Conservation (phyloP, 2,797 vertebrate species). For the Sternotherus odoratus region DNA sequence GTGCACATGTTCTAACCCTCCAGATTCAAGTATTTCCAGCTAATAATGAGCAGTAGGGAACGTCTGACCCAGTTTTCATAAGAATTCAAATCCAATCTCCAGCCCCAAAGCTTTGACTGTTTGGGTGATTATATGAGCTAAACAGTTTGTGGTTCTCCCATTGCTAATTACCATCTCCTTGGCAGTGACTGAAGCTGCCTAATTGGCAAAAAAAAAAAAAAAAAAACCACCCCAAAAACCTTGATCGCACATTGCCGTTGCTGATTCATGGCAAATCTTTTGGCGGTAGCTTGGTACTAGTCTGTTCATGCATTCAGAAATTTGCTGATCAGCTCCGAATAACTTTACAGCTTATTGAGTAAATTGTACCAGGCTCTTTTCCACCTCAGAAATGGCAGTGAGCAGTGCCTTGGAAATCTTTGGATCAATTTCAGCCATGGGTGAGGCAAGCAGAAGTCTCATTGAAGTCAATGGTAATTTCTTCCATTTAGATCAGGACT, state of each 20-base stretch:
- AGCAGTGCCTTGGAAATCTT: constrained; percentile 8
- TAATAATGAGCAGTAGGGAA: constrained; percentile 35
- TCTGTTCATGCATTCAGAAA: constrained; percentile 69
- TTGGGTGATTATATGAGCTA: constrained; percentile 4
- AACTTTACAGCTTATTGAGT: constrained; percentile 58
- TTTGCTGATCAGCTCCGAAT: constrained; percentile 64
- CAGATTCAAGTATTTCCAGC: neutral
- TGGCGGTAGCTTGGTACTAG: constrained; percentile 65
- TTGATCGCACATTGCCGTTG: neutral
- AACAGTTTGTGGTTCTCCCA: constrained; percentile 58
- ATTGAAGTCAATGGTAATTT: neutral
- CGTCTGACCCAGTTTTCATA: neutral
- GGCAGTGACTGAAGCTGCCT: constrained; percentile 41
- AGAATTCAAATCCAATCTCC: neutral
- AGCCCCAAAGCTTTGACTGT: constrained; percentile 56
- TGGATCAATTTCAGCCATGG: neutral
- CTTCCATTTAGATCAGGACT: neutral
- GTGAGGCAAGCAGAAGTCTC: accelerated
- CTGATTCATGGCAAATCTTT: constrained; percentile 75
- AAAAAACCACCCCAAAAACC: constrained; percentile 56
- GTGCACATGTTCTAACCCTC: neutral
- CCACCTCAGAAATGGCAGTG: constrained; percentile 43
- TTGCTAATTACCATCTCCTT: constrained; percentile 57
- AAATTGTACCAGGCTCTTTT: constrained; percentile 59
- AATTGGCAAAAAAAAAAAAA: constrained; percentile 59